Evolutionary conservation across 1,140 invertebrate genomes (phyloP).

Genomic region (Achatina immaculata): DNA sequence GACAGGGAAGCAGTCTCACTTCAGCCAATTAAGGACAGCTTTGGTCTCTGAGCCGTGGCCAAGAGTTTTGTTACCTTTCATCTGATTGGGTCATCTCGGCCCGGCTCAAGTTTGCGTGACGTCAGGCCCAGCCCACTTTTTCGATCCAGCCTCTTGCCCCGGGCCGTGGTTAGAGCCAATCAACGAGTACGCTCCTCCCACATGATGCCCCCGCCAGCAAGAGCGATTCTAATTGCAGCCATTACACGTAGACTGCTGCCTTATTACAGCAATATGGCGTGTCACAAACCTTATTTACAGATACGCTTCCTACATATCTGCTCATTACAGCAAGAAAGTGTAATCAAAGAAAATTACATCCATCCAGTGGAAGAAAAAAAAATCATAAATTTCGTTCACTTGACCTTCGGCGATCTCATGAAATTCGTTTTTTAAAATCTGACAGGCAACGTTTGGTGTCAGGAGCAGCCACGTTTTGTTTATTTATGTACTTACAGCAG

Average conservation of each 20-base stretch:
- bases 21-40: neutral
- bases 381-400: too few relatives aligned
- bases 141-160: neutral
- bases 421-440: too few relatives aligned
- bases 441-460: too few relatives aligned
- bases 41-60: constrained; percentile 27
- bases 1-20: neutral
- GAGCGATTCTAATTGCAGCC: neutral
- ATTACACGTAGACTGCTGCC: neutral
- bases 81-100: constrained; percentile 3
- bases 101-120: neutral
- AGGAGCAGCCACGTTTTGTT: too few relatives aligned
- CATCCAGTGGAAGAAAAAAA: neutral
- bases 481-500: too few relatives aligned
- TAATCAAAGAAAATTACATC: neutral
- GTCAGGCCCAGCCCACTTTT: constrained; percentile 24
- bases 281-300: neutral
- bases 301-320: neutral
- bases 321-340: neutral
- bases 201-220: neutral
- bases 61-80: neutral
- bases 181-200: neutral
- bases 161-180: neutral
- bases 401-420: neutral
- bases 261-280: neutral